Conservation (phyloP, 2,888 invertebrate genomes). For the Eristalinus aeneus region DNA sequence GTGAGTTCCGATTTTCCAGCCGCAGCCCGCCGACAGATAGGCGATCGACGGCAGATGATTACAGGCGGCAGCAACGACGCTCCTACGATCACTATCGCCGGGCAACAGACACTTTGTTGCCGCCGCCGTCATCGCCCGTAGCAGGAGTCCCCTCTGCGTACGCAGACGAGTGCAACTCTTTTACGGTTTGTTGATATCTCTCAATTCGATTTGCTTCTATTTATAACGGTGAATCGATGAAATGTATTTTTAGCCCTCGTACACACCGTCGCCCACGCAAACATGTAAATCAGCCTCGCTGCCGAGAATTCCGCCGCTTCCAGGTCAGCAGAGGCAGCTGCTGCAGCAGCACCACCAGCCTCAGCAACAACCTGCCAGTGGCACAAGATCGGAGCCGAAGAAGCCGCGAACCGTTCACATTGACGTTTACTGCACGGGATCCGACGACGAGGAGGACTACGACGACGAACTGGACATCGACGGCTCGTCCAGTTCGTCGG, state of each 20-base stretch:
- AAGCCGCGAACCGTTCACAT: conserved; percentile 87
- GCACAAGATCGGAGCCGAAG: conserved; percentile 75
- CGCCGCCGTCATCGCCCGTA: conserved; percentile 46
- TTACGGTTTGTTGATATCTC: conserved; percentile 75
- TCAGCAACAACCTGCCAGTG: conserved; percentile 58
- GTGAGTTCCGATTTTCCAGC: conserved; percentile 68
- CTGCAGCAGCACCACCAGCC: conserved; percentile 68
- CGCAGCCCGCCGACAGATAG: conserved; percentile 73
- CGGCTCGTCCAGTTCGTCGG: conserved; percentile 75
- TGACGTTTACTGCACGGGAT: conserved; percentile 88
- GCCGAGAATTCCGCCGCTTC: conserved; percentile 75
- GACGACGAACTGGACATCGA: conserved; percentile 74
- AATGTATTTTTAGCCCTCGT: conserved; percentile 70
- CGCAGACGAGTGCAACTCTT: conserved; percentile 79
- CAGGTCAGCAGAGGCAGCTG: conserved; percentile 68
- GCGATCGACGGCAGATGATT: conserved; percentile 63
- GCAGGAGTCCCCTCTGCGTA: conserved; percentile 71
- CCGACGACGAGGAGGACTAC: conserved; percentile 81
- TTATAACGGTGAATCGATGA: not conserved
- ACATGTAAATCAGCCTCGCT: conserved; percentile 78
- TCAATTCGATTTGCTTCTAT: conserved; percentile 1
- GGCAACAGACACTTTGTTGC: conserved; percentile 75
- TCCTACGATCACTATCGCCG: conserved; percentile 76
- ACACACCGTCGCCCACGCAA: conserved; percentile 73
- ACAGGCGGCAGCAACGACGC: conserved; percentile 71